A percentile compares a stretch with the other conserved stretches of the same genome.
Evolutionary conservation across 2,113 vertebrate species (phyloP).

Genomic region (Anthoscopus minutus): DNA sequence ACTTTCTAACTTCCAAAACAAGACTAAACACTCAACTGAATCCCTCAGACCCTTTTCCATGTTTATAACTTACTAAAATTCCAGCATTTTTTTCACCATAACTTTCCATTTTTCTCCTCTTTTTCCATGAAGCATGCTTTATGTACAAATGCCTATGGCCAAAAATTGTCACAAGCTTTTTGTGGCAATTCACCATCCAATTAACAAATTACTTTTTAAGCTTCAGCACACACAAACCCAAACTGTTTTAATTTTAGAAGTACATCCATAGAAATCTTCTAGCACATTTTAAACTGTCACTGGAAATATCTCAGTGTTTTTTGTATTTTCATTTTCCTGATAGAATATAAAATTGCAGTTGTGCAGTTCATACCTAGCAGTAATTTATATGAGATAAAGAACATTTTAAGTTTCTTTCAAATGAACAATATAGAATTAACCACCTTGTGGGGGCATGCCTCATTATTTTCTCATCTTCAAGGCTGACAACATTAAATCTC

Average conservation of each 20-base stretch:
- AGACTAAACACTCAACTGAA: not conserved
- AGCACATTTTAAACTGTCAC: not conserved
- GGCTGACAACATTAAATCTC: not conserved
- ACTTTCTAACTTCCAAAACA: not conserved
- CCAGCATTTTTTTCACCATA: not conserved
- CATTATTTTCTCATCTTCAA: constrained; percentile 27
- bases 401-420: not conserved
- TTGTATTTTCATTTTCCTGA: not conserved
- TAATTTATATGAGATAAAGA: not conserved
- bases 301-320: not conserved
- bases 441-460: not conserved
- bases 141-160: not conserved
- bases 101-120: not conserved
- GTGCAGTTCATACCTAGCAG: not conserved
- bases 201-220: not conserved
- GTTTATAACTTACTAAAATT: not conserved
- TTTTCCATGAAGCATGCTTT: not conserved
- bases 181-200: not conserved
- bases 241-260: not conserved
- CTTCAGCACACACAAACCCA: not conserved
- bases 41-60: not conserved
- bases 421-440: not conserved
- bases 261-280: not conserved
- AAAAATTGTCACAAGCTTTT: constrained; percentile 20
- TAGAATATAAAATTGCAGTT: not conserved